Conservation (phyloP, 2,113 vertebrate species). For the Arothron firmamentum region DNA sequence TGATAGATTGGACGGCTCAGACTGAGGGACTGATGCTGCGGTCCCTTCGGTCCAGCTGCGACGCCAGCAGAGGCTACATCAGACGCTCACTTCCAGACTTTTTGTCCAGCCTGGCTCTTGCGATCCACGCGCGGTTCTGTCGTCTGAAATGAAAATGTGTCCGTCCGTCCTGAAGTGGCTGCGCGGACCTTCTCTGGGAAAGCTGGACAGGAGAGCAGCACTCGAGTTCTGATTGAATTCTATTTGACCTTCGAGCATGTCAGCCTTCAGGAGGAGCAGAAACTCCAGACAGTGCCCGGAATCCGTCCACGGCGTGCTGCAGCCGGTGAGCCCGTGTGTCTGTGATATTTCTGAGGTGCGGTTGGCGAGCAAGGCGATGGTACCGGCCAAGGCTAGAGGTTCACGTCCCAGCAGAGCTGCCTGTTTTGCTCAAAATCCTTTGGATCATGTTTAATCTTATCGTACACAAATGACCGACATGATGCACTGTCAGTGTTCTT, state of each 20-base stretch:
- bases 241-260: constrained; percentile 54
- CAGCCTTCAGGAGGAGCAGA: constrained; percentile 61
- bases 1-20: neutral
- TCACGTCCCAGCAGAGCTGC: neutral
- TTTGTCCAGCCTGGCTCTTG: no score
- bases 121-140: no score
- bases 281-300: constrained; percentile 66
- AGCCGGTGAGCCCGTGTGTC: constrained; percentile 79
- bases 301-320: constrained; percentile 76
- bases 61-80: no score
- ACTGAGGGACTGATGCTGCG: no score
- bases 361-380: constrained; percentile 26
- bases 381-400: constrained; percentile 1
- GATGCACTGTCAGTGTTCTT: no score
- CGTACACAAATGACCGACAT: no score
- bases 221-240: constrained; percentile 16
- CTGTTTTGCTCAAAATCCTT: no score
- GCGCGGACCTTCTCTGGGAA: neutral
- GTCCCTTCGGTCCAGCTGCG: no score
- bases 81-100: no score
- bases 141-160: neutral
- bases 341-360: constrained; percentile 8
- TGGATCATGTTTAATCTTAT: no score
- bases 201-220: constrained; percentile 8
- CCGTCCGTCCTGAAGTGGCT: neutral